Base-by-base conservation (phyloP, 2,797 vertebrate genomes). In the Momotus momota region DNA sequence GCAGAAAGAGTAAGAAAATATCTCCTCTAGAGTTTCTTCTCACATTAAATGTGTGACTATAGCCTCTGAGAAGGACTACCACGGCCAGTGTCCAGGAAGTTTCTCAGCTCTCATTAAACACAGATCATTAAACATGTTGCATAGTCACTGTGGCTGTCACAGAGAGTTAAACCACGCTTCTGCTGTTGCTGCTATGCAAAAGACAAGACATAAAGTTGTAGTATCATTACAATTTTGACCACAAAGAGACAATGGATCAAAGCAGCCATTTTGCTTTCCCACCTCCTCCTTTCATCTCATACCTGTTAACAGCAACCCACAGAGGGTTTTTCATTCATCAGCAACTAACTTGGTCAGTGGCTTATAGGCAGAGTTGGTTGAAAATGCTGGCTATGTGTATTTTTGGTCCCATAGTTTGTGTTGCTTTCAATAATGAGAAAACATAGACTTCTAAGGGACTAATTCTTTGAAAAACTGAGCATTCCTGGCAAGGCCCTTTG, bases 61-160 rank as follows among this genome's bases (percentile, higher is more conserved):
- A 86, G 65, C 69, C 23, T 81, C 62, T 64, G 69, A 86, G 79
- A 67, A 85, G 48, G 45, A 46, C 38, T 27, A 19, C 26, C 60
- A 67, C 6, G 38, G 89, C 70, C 69, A 79, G 69, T 26, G 23
- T 38, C 61, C 87, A 74, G 61, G 35, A 82, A 74, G 48, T 29
- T 14, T 70, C 90, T 93, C 78, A 96, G 83, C 54, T 75, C 25
- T 81, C 49, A 73, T 79, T 81, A 92, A 94, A 73, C 51, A 88
- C 43, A 81, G 65, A 74, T 81, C 66, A 69, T 79, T 81, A 84
- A 79, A 72, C 12, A 3, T 43, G 61, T 5, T 74, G 52, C 82
- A 71, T 25, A 12, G 22, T 72, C 62, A 61, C 46, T 58, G 61
- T 79, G 66, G n/a, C 60, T 75, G 55, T 75, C 82, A 79, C 43